Base-by-base conservation (phyloP, 2,113 vertebrate species). In the Marmota flaviventris region DNA sequence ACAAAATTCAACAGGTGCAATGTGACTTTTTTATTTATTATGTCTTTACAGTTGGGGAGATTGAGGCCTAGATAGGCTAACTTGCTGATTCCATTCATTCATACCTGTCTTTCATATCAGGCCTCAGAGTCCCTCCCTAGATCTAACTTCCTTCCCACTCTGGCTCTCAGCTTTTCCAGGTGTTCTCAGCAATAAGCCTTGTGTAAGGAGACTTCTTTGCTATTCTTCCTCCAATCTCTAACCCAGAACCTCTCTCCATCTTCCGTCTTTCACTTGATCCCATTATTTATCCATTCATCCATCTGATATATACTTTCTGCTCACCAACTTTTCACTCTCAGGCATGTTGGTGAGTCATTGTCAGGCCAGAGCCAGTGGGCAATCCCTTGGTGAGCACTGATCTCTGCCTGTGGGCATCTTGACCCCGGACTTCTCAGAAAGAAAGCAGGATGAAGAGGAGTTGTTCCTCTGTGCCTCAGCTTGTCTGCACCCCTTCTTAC, bases 401-500 rank as follows among this genome's bases (percentile, higher is more conserved):
- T 48, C 45, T 93, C 27, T 82, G 63, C n/a, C 78, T 12, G 45
- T 48, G 37, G 16, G 56, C 51, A 79, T 56, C 63, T 88, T 65
- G 85, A 94, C 72, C 72, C 53, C 0, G n/a, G 34, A 91, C 86
- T 83, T 87, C 24, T 24, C 37, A 34, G 32, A 6, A 89, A 88
- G 18, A 85, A 86, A n/a, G 48, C 70, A 61, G 82, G 56, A 86
- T 79, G 34, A 56, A 75, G 67, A 77, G 10, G 37, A 97, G 82
- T 63, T 25, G 42, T 61, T 10, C 2, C 82, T 97, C 39, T 7
- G 34, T 79, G 96, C 63, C 82, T 85, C 92, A 84, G 85, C 98
- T 91, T 97, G 94, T 82, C 91, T 75, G 96, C 96, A 97, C 96
- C 94, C 97, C 53, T 76, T 96, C 98, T 93, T 72, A 16, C 84